phyloP scores from a whole-genome alignment of 1,140 invertebrate genomes.

The Chelonus insularis region DNA sequence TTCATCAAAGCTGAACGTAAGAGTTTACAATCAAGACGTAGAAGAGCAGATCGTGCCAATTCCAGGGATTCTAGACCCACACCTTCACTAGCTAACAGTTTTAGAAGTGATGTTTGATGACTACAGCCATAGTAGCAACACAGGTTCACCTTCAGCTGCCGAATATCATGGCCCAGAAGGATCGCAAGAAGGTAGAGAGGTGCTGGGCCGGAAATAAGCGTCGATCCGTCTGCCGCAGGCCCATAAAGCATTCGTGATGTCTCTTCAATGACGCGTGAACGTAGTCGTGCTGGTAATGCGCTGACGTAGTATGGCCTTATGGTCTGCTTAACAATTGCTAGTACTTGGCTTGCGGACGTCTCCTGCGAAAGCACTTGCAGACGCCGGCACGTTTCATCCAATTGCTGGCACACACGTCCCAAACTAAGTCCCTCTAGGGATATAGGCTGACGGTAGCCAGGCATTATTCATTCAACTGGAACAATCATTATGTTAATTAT shows the following conservation, averaged over 20 bases:
- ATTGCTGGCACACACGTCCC: conserved; percentile 53
- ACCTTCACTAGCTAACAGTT: conserved; percentile 54
- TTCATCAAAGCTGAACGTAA: conserved; percentile 51
- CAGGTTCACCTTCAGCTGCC: conserved; percentile 54
- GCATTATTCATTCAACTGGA: conserved; percentile 51
- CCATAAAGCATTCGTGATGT: conserved; percentile 52
- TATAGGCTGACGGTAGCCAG: conserved; percentile 56
- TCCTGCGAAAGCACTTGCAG: conserved; percentile 56
- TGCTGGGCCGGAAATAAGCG: conserved; percentile 51
- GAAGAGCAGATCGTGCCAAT: conserved; percentile 53
- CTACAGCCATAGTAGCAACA: conserved; percentile 63
- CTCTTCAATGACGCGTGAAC: conserved; percentile 54
- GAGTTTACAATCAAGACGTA: conserved; percentile 56
- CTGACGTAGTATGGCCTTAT: conserved; percentile 58
- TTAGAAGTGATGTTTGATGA: conserved; percentile 57
- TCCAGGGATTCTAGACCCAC: conserved; percentile 53
- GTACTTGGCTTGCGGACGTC: conserved; percentile 51
- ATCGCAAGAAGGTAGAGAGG: conserved; percentile 55
- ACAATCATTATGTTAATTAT: background rate
- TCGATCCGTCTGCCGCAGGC: conserved; percentile 47
- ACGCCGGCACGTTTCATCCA: conserved; percentile 54
- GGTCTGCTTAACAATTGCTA: conserved; percentile 49
- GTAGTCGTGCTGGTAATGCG: conserved; percentile 47
- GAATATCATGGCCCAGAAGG: conserved; percentile 56
- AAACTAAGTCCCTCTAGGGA: conserved; percentile 55